Base-by-base conservation (phyloP, 1,140 invertebrate species). In the Muscidifurax raptorellus region DNA sequence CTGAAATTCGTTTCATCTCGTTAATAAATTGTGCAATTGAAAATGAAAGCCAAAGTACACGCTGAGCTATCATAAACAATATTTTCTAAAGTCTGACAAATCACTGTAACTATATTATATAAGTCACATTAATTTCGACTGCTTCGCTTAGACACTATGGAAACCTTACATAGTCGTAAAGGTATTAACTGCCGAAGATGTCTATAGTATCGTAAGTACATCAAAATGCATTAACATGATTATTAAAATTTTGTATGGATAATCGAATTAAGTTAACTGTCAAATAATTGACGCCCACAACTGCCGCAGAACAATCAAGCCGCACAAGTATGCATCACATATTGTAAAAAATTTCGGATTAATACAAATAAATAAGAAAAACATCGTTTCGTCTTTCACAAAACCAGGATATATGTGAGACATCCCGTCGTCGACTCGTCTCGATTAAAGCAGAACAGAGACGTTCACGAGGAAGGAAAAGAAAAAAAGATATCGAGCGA, bases 1-100 rank as follows among this genome's bases (percentile, higher is more conserved):
- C 97, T 97, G 96, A 94, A 96, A 96, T 67, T 4, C 77, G 44
- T 79, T 18, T 72, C 9, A 77, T 66, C 7, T 80, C 22, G 47
- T 69, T 75, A 64, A 76, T 72, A 81, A 36, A 69, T 85, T 85
- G 79, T 82, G 67, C 80, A 44, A 64, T 30, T 30, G 47, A 69
- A 69, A 15, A 25, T 76, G 25, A 77, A 81, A 81, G 32, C 59
- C 22, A 69, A 77, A 22, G 7, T 27, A 44, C 5, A 32, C 40
- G 44, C 30, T 69, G 69, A 81, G 28, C 10, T 81, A 28, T 72
- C 44, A 74, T 72, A 40, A 28, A 81, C 44, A 27, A 69, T 30
- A 80, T 78, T 69, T 69, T 69, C 25, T 30, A 10, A 69, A 69
- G 27, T 80, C 18, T 22, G 22, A 40, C 27, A 36, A n/a, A 44